Base-by-base conservation (phyloP, 2,888 invertebrate genomes). In the Strigamia maritima region DNA sequence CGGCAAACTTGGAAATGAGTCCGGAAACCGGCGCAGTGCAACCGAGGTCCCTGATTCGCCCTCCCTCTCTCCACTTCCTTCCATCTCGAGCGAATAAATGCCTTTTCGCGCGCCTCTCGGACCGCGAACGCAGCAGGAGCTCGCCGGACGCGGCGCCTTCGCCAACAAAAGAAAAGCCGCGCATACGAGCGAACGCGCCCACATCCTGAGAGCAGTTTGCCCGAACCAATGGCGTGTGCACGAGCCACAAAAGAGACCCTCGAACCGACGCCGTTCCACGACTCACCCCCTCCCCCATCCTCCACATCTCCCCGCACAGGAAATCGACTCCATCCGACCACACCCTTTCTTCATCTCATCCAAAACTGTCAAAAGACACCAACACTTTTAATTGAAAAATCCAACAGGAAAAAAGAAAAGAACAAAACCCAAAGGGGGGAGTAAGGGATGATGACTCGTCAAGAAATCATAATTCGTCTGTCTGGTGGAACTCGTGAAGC, bases 191-290 rank as follows among this genome's bases (percentile, higher is more conserved):
- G 49, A 49, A 49, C 49, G 49, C 49, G 49, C 49, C 49, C 49
- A 49, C 49, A 49, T 49, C 49, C 49, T 49, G 49, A 49, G 49
- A 49, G 49, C 49, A 49, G 49, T 49, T 49, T 49, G 49, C 49
- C 49, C 49, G 49, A 49, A 49, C 49, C 49, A 49, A 49, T 49
- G 49, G 49, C 49, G 49, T 49, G 49, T 49, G 49, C 49, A 49
- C 49, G 49, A 49, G 19, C 49, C 49, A 49, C 49, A 49, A 49
- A 49, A 49, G 49, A 49, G 49, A 49, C 49, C 19, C 49, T 49
- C 49, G 49, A 49, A 49, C 49, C 49, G 19, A 49, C 19, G 49
- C 8, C 49, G 49, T 14, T 49, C 8, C 49, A 49, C 49, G 40
- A 49, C 4, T 19, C 49, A 49, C 49, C 16, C 19, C 49, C 19